Evolutionary conservation across 2,113 vertebrate genomes (phyloP), one percentile per base, ranked within the genome.

Genomic region (Choloepus hoffmanni): DNA sequence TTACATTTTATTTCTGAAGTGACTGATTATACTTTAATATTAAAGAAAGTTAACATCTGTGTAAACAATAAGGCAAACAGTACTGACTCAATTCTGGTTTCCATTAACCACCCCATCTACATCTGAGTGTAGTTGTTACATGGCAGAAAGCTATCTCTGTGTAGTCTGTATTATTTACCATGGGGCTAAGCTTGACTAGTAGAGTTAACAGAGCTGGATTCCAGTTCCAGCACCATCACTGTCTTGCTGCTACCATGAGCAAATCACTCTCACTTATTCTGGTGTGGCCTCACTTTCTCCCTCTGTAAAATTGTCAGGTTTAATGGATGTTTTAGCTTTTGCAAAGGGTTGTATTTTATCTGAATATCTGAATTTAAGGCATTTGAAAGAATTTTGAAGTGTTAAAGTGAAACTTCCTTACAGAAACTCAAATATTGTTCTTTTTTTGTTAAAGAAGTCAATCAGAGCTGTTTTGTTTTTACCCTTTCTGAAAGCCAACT

Each of bases 371-470:
- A 84, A 72, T 67, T 18, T 72, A 58, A 92, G 58, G 21, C 8
- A 62, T 53, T 58, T 36, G 26, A 91, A 79, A 83, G 23, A 70
- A 63, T 74, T 89, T 82, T 43, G 60, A 92, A 89, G 67, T 68
- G 11, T 55, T 83, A 83, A 11, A 92, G 53, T 53, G 3, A 86
- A 12, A 11, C n/a, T 84, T 73, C 58, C 43, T 85, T 79, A 62
- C 30, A 77, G 65, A 36, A 36, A 36, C 21, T 10, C n/a, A 76
- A 81, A 58, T 62, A 70, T 77, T 82, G 74, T 55, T 65, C 65
- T 85, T 53, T 33, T 33, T 83, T 67, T 85, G 72, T 81, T 70
- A 21, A 96, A 90, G 65, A 23, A 55, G 70, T 65, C n/a, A 85
- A 82, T 83, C 36, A 58, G 43, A 93, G 68, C 15, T 48, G 7